Base-by-base conservation (phyloP, 1,140 invertebrate genomes). In the Macrotrachela quadricornifera region DNA sequence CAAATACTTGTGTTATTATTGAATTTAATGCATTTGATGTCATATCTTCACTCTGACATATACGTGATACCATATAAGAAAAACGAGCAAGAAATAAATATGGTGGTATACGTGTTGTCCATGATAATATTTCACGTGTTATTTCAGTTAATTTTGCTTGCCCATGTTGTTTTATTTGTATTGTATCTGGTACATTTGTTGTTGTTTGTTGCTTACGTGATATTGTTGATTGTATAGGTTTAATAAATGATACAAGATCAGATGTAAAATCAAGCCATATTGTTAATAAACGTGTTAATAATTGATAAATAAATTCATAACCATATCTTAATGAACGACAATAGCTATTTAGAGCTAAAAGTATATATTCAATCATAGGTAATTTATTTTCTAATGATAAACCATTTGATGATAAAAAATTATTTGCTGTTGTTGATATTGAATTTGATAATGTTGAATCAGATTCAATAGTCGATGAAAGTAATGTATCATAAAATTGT, bases 41-140 rank as follows among this genome's bases (percentile, higher is more conserved):
- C 16, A 65, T 63, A 10, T 60, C 54, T 50, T 69, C 61, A 11
- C 85, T 80, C 73, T 95, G 90, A 63, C 84, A 88, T 50, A 95
- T 83, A 52, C 90, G 76, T 0, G 88, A 92, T 13, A 90, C 77
- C 4, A 96, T 73, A 66, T 95, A 90, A 13, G 88, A 85, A 62
- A 94, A 86, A 1, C 85, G 84, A 0, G 85, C 85, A 46, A 90
- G 75, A 64, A 91, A 88, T 58, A 85, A 78, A 63, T 82, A 90
- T 9, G 78, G 71, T 0, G 86, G 82, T 37, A 92, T 53, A 14
- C 45, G 30, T 37, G 40, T 44, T 15, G 46, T 30, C 6, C 44
- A 44, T 10, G 30, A 49, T 21, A 36, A 44, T 16, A 48, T 21
- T 14, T 17, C 21, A 43, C 48, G 53, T 42, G 42, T 48, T 9